These are phyloP conservation scores for Abscondita cerata DNA, from an alignment of 2,888 invertebrate species.

Conservation along the genomic window DNA sequence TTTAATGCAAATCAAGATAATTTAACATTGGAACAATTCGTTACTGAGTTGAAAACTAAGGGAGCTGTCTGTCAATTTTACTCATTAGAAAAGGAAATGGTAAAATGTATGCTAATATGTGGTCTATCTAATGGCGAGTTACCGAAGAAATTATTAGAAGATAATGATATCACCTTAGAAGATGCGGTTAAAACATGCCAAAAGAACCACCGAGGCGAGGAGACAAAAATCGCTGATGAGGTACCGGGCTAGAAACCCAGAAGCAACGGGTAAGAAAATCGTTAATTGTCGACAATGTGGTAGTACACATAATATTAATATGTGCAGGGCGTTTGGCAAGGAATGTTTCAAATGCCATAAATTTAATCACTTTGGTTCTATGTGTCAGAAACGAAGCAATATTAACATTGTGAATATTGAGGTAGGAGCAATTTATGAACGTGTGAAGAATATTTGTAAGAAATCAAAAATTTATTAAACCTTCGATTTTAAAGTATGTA, in stretches of 20 bases:
- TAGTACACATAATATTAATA: background rate
- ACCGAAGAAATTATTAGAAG: slow-evolving; percentile 36
- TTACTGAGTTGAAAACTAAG: slow-evolving; percentile 25
- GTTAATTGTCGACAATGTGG: background rate
- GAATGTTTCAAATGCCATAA: background rate
- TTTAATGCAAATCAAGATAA: slow-evolving; percentile 10
- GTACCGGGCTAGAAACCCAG: too few relatives aligned
- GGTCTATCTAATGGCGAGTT: slow-evolving; percentile 33
- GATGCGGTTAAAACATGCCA: background rate
- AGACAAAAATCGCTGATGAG: too few relatives aligned
- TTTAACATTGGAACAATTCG: slow-evolving; percentile 15
- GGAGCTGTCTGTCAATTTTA: slow-evolving; percentile 4
- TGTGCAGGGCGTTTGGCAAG: background rate
- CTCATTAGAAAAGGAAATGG: background rate
- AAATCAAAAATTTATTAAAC: too few relatives aligned
- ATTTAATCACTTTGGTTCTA: too few relatives aligned
- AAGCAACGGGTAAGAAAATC: background rate
- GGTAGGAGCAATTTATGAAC: too few relatives aligned
- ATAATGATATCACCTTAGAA: slow-evolving; percentile 8
- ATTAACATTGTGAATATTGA: too few relatives aligned
- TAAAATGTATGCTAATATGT: slow-evolving; percentile 37
- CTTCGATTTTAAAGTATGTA: too few relatives aligned
- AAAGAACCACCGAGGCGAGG: background rate
- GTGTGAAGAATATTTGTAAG: too few relatives aligned
- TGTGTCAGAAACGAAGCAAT: too few relatives aligned